Evolutionary conservation across 1,140 invertebrate species (phyloP).

Genomic region (Carcinoscorpius rotundicauda): DNA sequence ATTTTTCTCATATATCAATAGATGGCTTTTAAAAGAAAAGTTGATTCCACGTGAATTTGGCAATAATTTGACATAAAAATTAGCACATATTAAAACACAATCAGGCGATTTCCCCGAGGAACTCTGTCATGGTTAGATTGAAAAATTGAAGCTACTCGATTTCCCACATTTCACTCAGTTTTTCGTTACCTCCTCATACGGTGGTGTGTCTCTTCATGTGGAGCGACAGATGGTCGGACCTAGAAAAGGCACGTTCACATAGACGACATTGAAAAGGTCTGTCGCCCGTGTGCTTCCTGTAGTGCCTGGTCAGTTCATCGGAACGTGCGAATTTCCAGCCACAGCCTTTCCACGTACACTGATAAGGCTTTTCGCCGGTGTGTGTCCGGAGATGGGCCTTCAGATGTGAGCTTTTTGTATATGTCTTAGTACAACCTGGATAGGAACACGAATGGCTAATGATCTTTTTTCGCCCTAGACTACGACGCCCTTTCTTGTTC

Average conservation of each 20-base stretch:
- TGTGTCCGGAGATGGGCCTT: conserved; percentile 51
- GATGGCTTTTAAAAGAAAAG: too few species aligned
- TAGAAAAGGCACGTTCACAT: conserved; percentile 37
- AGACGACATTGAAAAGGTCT: conserved; percentile 30
- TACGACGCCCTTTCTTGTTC: conserved; percentile 28
- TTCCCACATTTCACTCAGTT: too few species aligned
- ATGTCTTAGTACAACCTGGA: conserved; percentile 51
- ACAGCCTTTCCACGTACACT: conserved; percentile 43
- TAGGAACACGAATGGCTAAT: conserved; percentile 47
- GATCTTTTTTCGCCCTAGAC: conserved; percentile 35
- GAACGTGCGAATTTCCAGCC: conserved; percentile 45
- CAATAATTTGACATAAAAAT: too few species aligned
- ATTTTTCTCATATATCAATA: too few species aligned
- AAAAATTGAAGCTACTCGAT: too few species aligned
- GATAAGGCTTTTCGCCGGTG: conserved; percentile 48
- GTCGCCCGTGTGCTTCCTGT: conserved; percentile 34
- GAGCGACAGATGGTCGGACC: conserved; percentile 39
- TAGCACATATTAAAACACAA: too few species aligned
- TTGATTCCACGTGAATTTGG: too few species aligned
- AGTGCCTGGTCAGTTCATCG: conserved; percentile 42
- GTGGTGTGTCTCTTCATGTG: conserved; percentile 36
- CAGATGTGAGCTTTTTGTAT: conserved; percentile 56
- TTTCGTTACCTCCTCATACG: too few species aligned
- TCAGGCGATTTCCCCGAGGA: too few species aligned
- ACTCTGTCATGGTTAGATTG: too few species aligned